Percentiles rank a stretch among this genome's conserved stretches.
These are phyloP conservation scores for Troglohyphantes excavatus DNA, from an alignment of 2,888 invertebrate genomes.

Conservation along the genomic window DNA sequence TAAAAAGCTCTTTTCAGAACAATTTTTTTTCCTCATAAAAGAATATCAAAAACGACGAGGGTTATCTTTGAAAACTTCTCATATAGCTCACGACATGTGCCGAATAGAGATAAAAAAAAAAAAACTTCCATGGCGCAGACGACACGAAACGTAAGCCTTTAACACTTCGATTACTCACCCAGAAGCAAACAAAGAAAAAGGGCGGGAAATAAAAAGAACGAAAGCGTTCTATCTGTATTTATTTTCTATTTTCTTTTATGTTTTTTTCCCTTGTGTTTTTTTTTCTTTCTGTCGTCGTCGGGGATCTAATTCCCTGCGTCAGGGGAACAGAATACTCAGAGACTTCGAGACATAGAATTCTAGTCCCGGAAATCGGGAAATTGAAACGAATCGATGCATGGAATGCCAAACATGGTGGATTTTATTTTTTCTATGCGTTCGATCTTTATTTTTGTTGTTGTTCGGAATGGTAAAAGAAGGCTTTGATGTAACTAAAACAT, in stretches of 20 bases:
- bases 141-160: conserved; percentile 66
- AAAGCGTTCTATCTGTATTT: conserved; percentile 13
- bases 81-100: conserved; percentile 57
- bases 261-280: conserved; percentile 27
- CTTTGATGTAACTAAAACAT: too few relatives aligned
- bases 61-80: conserved; percentile 40
- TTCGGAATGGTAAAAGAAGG: too few relatives aligned
- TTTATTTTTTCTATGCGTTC: conserved; percentile 7
- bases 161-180: conserved; percentile 69
- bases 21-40: background rate
- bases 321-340: conserved; percentile 49
- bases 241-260: conserved; percentile 24
- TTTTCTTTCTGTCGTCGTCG: conserved; percentile 10
- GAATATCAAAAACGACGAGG: background rate
- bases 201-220: background rate
- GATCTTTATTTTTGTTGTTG: background rate
- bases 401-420: conserved; percentile 49
- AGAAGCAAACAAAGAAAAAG: conserved; percentile 28
- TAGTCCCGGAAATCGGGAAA: conserved; percentile 56
- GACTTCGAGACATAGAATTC: conserved; percentile 53
- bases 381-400: conserved; percentile 64
- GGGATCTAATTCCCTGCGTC: conserved; percentile 55
- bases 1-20: conserved; percentile 33
- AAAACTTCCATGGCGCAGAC: conserved; percentile 30
- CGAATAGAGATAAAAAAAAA: conserved; percentile 61